phyloP scores from a whole-genome alignment of 2,797 vertebrate species.

The Lerista edwardsae region DNA sequence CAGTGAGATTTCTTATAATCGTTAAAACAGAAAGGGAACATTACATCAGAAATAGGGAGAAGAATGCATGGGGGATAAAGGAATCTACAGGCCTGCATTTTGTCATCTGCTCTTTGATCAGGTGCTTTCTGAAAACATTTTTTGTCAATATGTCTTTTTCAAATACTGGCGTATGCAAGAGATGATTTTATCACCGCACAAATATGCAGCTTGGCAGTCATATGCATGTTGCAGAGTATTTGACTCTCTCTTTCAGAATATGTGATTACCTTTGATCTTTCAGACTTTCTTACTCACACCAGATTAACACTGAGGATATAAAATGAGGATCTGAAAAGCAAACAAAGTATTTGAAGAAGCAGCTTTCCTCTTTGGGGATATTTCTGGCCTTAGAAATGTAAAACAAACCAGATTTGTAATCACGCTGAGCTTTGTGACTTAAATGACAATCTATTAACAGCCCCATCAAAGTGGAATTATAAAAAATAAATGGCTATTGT shows the following conservation, averaged over 20 bases:
- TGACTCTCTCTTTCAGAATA: slow-evolving; percentile 62
- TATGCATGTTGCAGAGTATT: slow-evolving; percentile 37
- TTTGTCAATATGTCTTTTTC: slow-evolving; percentile 50
- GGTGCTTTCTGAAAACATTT: not conserved
- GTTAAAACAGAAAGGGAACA: slow-evolving; percentile 72
- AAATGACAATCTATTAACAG: slow-evolving; percentile 56
- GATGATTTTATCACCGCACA: slow-evolving; percentile 61
- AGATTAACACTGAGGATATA: slow-evolving; percentile 56
- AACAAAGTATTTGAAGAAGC: slow-evolving; percentile 58
- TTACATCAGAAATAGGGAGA: slow-evolving; percentile 51
- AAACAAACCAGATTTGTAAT: slow-evolving; percentile 47
- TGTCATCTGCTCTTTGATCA: slow-evolving; percentile 46
- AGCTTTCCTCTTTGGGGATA: slow-evolving; percentile 49
- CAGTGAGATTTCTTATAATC: slow-evolving; percentile 57
- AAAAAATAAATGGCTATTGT: slow-evolving; percentile 52
- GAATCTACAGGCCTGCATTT: slow-evolving; percentile 32
- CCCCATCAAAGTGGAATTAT: slow-evolving; percentile 50
- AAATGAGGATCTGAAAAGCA: slow-evolving; percentile 56
- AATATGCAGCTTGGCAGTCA: slow-evolving; percentile 47
- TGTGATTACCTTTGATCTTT: slow-evolving; percentile 59
- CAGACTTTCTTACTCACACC: slow-evolving; percentile 61
- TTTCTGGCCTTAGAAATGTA: slow-evolving; percentile 53
- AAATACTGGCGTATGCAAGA: slow-evolving; percentile 65
- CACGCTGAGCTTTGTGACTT: slow-evolving; percentile 61
- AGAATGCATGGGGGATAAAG: slow-evolving; percentile 49